A percentile compares a stretch with the other conserved stretches of the same genome.
Evolutionary conservation across 2,888 invertebrate genomes (phyloP).

Genomic region (Tetheella fluctuosa): DNA sequence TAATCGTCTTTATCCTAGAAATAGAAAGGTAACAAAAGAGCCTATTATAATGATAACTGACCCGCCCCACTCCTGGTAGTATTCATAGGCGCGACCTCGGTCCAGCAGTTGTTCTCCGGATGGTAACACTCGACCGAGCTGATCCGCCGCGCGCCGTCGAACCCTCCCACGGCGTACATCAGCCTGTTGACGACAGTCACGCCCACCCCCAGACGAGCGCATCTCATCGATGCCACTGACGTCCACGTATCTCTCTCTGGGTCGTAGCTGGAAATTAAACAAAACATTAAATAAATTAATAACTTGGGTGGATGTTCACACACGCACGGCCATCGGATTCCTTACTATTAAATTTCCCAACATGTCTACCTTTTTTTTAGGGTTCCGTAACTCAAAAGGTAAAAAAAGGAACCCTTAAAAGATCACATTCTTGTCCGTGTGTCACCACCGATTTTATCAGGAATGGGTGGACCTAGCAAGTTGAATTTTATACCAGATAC

Average conservation of each 20-base stretch:
- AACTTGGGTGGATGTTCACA: no score
- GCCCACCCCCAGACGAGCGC: constrained; percentile 91
- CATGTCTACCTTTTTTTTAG: no score
- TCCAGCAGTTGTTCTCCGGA: constrained; percentile 96
- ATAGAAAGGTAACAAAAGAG: no score
- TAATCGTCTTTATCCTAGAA: no score
- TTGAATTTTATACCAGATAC: no score
- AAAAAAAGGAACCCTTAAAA: no score
- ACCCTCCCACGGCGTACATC: constrained; percentile 94
- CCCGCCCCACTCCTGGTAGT: constrained; percentile 93
- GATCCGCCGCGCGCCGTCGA: constrained; percentile 91
- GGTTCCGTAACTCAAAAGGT: no score
- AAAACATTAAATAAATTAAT: not conserved
- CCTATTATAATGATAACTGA: constrained; percentile 47
- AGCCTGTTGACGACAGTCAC: constrained; percentile 91
- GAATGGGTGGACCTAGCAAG: no score
- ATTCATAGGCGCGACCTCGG: constrained; percentile 90
- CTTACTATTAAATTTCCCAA: no score
- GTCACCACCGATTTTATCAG: no score
- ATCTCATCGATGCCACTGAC: constrained; percentile 89
- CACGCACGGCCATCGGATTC: no score
- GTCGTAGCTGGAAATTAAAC: constrained; percentile 87
- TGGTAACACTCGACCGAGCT: constrained; percentile 95
- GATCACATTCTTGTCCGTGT: no score
- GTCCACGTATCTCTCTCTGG: constrained; percentile 94